A percentile compares a stretch with the other conserved stretches of the same genome.
Evolutionary conservation across 53 echinoderm and acorn worm genomes (phyloP).

Genomic region (Mesocentrotus franciscanus): DNA sequence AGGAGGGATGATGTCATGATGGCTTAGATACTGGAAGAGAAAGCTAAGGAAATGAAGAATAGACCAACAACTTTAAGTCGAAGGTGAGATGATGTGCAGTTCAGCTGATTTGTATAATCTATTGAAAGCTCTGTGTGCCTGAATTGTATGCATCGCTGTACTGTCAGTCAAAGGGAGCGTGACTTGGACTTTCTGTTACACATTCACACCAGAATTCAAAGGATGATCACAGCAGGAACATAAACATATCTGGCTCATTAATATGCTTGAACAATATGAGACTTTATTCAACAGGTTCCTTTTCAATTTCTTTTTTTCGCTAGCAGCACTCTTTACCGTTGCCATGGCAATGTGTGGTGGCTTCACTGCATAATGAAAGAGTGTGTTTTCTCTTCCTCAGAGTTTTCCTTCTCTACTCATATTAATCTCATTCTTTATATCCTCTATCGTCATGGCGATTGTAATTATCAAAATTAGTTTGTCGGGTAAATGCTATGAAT

Average conservation of each 20-base stretch:
- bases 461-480: constrained; percentile 4
- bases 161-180: neutral
- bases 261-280: neutral
- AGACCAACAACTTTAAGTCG: constrained; percentile 55
- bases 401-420: neutral
- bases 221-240: neutral
- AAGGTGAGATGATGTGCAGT: constrained; percentile 21
- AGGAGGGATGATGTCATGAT: constrained; percentile 64
- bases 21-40: constrained; percentile 83
- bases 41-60: constrained; percentile 83
- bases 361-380: neutral
- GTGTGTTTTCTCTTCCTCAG: neutral
- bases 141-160: neutral
- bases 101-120: neutral
- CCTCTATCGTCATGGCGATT: neutral
- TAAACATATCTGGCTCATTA: neutral
- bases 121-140: neutral
- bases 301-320: neutral
- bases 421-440: neutral
- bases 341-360: neutral
- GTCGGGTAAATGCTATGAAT: neutral
- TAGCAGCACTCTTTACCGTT: neutral
- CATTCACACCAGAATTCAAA: neutral
- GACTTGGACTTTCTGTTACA: neutral
- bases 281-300: neutral